Base-by-base conservation (phyloP, 2,797 vertebrate genomes). In the Acipenser transmontanus region DNA sequence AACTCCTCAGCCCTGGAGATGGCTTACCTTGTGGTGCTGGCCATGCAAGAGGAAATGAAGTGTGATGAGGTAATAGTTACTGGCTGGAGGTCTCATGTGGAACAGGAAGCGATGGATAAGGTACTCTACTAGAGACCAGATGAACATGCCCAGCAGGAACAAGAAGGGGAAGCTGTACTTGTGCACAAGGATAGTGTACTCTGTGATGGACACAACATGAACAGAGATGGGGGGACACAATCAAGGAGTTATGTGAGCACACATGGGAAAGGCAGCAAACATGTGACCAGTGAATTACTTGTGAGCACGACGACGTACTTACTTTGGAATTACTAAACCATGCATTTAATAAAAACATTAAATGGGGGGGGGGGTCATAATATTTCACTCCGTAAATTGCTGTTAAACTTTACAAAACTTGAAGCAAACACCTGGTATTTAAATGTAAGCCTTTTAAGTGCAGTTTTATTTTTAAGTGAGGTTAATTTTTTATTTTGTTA, bases 21-120 rank as follows among this genome's bases (percentile, higher is more conserved):
- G 50, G 61, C 80, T 86, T 78, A 98, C 97, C 94, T 99, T 99
- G 82, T 99, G 97, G 77, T 99, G 97, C 78, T 99, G 97, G 52
- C 65, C 65, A 59, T 66, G 65, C 54, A 66, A 50, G n/a, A 66
- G 65, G 52, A 66, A 66, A 12, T 66, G 65, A n/a, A 66, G n/a
- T 12, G 65, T 66, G 17, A 66, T 66, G n/a, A 66, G 65, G 34
- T 8, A 17, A 47, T 66, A 62, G 52, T 20, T 66, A 50, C 8
- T 17, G 12, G 65, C 12, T 6, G 65, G 65, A 10, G 65, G 65
- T 2, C 13, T 66, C 13, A 47, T 66, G 14, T 66, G 65, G 52
- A 66, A 62, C 6, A 66, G 65, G 34, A 66, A 61, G 50, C 65
- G 52, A 47, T 66, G 65, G 50, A 66, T 47, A n/a, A 50, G 34